phyloP scores from a whole-genome alignment of 2,888 invertebrate genomes.

The Bhutanitis thaidina region DNA sequence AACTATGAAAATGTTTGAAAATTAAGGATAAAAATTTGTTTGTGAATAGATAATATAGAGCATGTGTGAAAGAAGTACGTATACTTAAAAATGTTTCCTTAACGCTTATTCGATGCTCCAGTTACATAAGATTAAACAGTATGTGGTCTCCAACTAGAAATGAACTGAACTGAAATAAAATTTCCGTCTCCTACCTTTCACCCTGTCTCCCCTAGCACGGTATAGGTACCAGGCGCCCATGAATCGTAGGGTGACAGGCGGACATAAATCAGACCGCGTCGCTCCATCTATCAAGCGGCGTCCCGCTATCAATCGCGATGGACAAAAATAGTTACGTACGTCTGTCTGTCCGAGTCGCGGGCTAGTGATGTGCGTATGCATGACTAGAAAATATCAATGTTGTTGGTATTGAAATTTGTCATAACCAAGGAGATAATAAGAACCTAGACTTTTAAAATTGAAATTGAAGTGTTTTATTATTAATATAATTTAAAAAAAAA shows the following conservation, averaged over 20 bases:
- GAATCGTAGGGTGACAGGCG: constrained; percentile 51
- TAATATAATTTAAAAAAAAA: too few relatives aligned
- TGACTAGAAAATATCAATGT: neutral
- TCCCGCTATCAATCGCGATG: constrained; percentile 61
- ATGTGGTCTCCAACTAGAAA: neutral
- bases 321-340: constrained; percentile 59
- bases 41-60: too few relatives aligned
- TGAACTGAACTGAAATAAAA: neutral
- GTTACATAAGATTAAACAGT: too few relatives aligned
- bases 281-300: constrained; percentile 66
- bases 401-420: too few relatives aligned
- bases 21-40: too few relatives aligned
- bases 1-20: too few relatives aligned
- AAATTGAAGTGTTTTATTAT: too few relatives aligned
- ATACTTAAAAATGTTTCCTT: too few relatives aligned
- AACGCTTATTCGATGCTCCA: too few relatives aligned
- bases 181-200: constrained; percentile 16
- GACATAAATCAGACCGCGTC: constrained; percentile 67
- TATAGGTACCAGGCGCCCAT: constrained; percentile 59
- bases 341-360: neutral
- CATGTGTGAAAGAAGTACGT: too few relatives aligned
- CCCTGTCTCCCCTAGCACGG: constrained; percentile 27
- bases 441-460: too few relatives aligned
- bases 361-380: constrained; percentile 9
- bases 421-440: too few relatives aligned